Percentiles rank a stretch among this genome's conserved stretches.
Conservation (phyloP, 1,140 invertebrate genomes). For the Leptinotarsa lineolata region DNA sequence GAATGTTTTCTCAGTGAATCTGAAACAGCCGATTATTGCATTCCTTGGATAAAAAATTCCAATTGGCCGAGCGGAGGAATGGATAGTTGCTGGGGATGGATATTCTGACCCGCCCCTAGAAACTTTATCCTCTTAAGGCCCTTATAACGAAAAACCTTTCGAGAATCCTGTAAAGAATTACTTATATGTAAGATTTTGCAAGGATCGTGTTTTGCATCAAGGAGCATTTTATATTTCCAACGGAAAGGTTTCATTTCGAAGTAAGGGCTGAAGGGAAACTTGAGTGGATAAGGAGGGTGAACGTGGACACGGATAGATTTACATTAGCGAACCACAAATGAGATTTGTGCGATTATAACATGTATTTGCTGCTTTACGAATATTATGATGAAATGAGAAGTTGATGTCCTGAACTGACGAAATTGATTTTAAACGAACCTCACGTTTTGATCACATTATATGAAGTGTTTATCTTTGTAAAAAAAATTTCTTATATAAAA, state of each 20-base stretch:
- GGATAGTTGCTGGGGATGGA: too few species aligned
- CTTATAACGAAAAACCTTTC: conserved; percentile 18
- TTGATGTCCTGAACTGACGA: too few species aligned
- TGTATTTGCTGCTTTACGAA: too few species aligned
- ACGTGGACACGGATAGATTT: not conserved
- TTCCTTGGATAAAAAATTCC: conserved; percentile 14
- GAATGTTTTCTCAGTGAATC: conserved; percentile 1
- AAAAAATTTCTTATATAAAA: too few species aligned
- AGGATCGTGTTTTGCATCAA: conserved; percentile 21
- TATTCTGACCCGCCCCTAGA: conserved; percentile 4
- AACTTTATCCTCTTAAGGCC: conserved; percentile 18
- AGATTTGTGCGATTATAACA: too few species aligned
- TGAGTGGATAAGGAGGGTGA: conserved; percentile 2
- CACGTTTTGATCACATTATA: too few species aligned
- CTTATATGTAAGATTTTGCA: conserved; percentile 13
- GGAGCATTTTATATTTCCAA: conserved; percentile 20
- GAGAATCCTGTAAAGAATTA: conserved; percentile 2
- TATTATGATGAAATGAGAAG: too few species aligned
- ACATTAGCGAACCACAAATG: too few species aligned
- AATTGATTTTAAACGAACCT: too few species aligned
- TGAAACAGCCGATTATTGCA: conserved; percentile 10
- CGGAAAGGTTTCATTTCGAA: conserved; percentile 10
- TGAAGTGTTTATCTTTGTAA: too few species aligned
- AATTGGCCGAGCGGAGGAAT: not conserved
- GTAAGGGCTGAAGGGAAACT: not conserved